A percentile compares a stretch with the other conserved stretches of the same genome.
phyloP scores from a whole-genome alignment of 2,888 invertebrate species.

The Heteropelma amictum region DNA sequence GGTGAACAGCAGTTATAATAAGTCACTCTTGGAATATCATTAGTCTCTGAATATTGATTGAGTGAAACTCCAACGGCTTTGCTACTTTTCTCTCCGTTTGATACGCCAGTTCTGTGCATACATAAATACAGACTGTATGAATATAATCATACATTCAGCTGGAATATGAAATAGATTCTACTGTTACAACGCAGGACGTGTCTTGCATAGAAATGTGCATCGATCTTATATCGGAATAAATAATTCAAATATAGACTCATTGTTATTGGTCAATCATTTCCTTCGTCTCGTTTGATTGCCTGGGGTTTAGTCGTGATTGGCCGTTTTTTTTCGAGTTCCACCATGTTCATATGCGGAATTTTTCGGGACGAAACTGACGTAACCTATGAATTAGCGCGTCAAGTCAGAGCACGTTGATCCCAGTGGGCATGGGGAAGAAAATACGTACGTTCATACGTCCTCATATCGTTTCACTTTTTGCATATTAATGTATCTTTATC shows the following conservation, averaged over 20 bases:
- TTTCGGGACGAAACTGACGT: background rate
- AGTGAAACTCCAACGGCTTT: background rate
- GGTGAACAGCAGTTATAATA: background rate
- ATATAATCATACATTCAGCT: background rate
- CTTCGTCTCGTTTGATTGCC: background rate
- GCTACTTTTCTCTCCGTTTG: background rate
- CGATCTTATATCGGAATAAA: background rate
- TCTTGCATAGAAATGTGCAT: background rate
- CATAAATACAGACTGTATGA: background rate
- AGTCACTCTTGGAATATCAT: constrained; percentile 27
- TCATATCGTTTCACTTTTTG: no score
- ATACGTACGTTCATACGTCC: no score
- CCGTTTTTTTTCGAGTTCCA: background rate
- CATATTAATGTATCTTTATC: no score
- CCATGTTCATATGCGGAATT: background rate
- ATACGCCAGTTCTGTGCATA: constrained; percentile 7
- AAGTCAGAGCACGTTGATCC: background rate
- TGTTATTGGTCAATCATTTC: background rate
- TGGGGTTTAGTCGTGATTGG: background rate
- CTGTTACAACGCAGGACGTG: background rate
- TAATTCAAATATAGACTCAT: background rate
- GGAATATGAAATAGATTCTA: background rate
- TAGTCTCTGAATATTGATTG: background rate
- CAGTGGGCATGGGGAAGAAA: no score
- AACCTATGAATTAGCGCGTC: background rate